Evolutionary conservation across 92 coral and sea anemone genomes (phyloP).

Genomic region (Parazoanthus darwini): DNA sequence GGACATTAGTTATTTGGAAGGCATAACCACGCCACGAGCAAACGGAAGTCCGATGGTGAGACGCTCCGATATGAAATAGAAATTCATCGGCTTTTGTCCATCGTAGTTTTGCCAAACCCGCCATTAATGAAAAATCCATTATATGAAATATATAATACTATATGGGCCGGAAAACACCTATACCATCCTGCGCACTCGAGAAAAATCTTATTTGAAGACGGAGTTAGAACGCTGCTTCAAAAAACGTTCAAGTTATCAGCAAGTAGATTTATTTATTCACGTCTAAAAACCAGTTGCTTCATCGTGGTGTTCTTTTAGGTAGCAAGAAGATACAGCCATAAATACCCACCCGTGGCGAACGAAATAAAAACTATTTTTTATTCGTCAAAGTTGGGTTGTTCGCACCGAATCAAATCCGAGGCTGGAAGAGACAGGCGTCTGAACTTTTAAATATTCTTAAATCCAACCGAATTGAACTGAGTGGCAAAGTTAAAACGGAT

Average conservation of each 20-base stretch:
- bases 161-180: background rate
- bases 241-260: background rate
- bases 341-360: conserved; percentile 15
- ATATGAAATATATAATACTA: background rate
- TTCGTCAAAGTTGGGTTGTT: no score
- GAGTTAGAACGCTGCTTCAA: background rate
- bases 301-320: background rate
- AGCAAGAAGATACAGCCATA: conserved; percentile 7
- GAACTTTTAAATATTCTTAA: background rate
- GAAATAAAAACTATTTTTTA: background rate
- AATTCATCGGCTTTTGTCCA: background rate
- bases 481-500: background rate
- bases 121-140: conserved; percentile 12
- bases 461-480: background rate
- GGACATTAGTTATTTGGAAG: conserved; percentile 4
- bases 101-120: background rate
- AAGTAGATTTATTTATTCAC: background rate
- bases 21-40: background rate
- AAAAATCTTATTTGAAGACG: background rate
- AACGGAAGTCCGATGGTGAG: conserved; percentile 6
- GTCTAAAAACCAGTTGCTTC: background rate
- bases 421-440: background rate
- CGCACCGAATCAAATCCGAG: background rate
- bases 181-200: background rate
- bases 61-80: background rate